A percentile compares a stretch with the other conserved stretches of the same genome.
phyloP scores from a whole-genome alignment of 2,888 invertebrate genomes.

The Macrophya alboannulata region DNA sequence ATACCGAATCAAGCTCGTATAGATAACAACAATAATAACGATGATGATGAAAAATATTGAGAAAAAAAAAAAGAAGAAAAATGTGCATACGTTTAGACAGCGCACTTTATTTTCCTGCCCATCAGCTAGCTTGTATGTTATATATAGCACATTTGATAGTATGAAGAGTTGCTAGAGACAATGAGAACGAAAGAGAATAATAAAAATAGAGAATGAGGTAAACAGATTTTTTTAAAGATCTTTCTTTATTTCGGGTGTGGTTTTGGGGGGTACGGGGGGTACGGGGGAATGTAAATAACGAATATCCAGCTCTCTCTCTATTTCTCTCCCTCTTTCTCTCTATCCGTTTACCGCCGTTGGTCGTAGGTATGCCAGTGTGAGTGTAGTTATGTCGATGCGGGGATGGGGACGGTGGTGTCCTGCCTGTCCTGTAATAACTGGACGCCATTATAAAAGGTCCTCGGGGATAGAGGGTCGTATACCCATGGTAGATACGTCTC shows the following conservation, averaged over 20 bases:
- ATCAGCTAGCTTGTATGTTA: too few relatives aligned
- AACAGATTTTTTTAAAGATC: neutral
- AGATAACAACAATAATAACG: neutral
- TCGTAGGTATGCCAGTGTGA: constrained; percentile 51
- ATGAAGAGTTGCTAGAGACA: neutral
- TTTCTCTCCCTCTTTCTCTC: neutral
- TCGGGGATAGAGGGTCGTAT: constrained; percentile 72
- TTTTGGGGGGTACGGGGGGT: too few relatives aligned
- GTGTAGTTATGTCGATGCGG: constrained; percentile 57
- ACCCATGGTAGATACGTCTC: neutral
- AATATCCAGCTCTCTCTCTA: constrained; percentile 43
- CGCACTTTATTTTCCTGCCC: neutral
- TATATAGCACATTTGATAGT: too few relatives aligned
- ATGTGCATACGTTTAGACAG: neutral
- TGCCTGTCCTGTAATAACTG: constrained; percentile 77
- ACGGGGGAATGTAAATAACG: constrained; percentile 7
- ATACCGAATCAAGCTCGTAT: neutral
- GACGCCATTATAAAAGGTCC: constrained; percentile 80
- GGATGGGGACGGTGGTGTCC: constrained; percentile 57
- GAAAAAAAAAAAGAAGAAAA: neutral
- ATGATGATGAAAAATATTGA: neutral
- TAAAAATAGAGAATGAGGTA: neutral
- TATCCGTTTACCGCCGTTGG: constrained; percentile 32
- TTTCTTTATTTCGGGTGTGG: neutral
- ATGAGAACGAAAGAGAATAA: neutral